Percentiles rank a stretch among this genome's conserved stretches.
Conservation (phyloP, 35 echinoderm and acorn worm genomes). For the Heliocidaris erythrogramma region DNA sequence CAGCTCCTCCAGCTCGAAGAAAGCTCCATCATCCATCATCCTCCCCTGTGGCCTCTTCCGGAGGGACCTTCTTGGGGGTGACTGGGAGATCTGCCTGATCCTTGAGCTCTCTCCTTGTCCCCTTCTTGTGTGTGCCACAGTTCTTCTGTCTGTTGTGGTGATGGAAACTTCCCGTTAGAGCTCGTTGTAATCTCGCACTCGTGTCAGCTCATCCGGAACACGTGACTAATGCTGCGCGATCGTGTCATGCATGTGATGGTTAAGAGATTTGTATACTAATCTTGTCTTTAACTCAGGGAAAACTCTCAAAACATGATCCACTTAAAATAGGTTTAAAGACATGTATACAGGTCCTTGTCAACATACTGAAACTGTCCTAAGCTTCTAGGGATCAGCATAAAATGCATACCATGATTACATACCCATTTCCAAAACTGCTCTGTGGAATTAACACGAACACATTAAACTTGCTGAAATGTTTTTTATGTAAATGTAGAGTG, state of each 20-base stretch:
- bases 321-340: background rate
- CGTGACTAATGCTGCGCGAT: background rate
- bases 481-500: too few relatives aligned
- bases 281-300: background rate
- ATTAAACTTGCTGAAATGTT: too few relatives aligned
- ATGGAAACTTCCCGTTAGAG: background rate
- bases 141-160: background rate
- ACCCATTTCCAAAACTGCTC: too few relatives aligned
- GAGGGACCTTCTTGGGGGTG: background rate
- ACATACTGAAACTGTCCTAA: too few relatives aligned
- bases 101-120: background rate
- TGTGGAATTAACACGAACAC: too few relatives aligned
- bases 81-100: background rate
- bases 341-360: too few relatives aligned
- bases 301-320: background rate
- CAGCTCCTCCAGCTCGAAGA: background rate
- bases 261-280: background rate
- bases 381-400: too few relatives aligned
- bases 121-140: background rate
- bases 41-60: background rate
- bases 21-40: background rate
- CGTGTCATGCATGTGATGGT: background rate
- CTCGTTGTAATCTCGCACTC: background rate
- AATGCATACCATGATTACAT: too few relatives aligned
- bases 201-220: background rate